phyloP scores from a whole-genome alignment of 92 coral and sea anemone genomes.

The Chrysogorgia sp. region DNA sequence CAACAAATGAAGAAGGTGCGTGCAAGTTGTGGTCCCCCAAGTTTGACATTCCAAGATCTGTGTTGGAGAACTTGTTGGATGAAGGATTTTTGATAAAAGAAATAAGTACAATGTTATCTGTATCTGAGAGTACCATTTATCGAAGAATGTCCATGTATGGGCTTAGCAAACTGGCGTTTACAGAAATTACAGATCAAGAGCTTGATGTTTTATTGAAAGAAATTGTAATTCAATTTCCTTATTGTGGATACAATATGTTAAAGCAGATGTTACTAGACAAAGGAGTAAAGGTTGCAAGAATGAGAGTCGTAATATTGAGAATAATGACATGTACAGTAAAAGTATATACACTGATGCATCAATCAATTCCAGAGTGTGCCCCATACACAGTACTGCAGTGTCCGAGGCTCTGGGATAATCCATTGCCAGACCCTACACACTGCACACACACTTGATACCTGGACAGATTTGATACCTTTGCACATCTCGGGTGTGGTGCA shows the following conservation, averaged over 20 bases:
- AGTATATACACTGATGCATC: too few species aligned
- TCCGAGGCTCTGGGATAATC: too few species aligned
- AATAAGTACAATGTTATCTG: constrained; percentile 39
- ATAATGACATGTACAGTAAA: too few species aligned
- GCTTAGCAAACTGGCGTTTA: constrained; percentile 7
- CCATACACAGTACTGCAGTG: too few species aligned
- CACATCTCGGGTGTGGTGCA: too few species aligned
- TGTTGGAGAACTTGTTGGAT: constrained; percentile 36
- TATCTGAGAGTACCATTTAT: constrained; percentile 52
- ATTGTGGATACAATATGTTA: constrained; percentile 24
- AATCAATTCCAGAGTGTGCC: too few species aligned
- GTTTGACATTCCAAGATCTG: constrained; percentile 44
- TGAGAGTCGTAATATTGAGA: constrained; percentile 2
- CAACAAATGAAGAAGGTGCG: constrained; percentile 1
- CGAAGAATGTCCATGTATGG: constrained; percentile 23
- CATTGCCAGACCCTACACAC: too few species aligned
- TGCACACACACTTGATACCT: too few species aligned
- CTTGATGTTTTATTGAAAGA: constrained; percentile 1
- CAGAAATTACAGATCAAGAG: constrained; percentile 6
- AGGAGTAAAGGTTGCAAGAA: constrained; percentile 22
- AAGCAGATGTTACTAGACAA: constrained; percentile 1
- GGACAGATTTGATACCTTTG: too few species aligned
- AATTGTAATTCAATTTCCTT: constrained; percentile 13
- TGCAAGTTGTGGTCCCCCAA: constrained; percentile 39
- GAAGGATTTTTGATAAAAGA: constrained; percentile 55